A percentile compares a stretch with the other conserved stretches of the same genome.
These are phyloP conservation scores for Holacanthus passer DNA, from an alignment of 2,113 vertebrate genomes.

Conservation along the genomic window DNA sequence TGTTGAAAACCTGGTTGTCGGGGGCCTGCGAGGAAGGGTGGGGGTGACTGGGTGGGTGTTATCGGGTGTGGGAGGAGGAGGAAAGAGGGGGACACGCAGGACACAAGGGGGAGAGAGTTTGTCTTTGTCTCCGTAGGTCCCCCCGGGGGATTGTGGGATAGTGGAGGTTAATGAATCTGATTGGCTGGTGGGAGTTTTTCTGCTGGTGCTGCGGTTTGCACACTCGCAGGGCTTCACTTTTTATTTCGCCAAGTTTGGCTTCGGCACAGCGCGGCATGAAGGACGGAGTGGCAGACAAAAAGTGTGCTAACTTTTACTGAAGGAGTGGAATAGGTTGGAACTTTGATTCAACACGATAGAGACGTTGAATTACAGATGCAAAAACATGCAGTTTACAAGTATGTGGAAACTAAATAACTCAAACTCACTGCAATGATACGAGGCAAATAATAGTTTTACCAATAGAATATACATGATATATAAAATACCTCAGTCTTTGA, in stretches of 20 bases:
- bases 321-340: constrained; percentile 9
- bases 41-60: constrained; percentile 46
- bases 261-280: constrained; percentile 70
- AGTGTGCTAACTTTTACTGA: constrained; percentile 43
- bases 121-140: constrained; percentile 82
- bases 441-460: too few relatives aligned
- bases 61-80: constrained; percentile 40
- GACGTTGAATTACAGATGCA: neutral
- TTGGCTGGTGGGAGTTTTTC: constrained; percentile 81
- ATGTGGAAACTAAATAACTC: neutral
- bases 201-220: constrained; percentile 82
- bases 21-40: constrained; percentile 23
- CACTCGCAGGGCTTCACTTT: constrained; percentile 74
- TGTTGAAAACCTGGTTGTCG: constrained; percentile 32
- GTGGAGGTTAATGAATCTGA: constrained; percentile 86
- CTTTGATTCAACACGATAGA: neutral
- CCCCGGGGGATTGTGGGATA: constrained; percentile 76
- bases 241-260: constrained; percentile 74
- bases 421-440: neutral
- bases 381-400: neutral
- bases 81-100: constrained; percentile 57
- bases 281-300: constrained; percentile 66
- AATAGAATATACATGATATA: neutral
- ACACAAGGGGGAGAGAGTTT: constrained; percentile 80
- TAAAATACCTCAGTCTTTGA: neutral